Evolutionary conservation across 2,888 invertebrate genomes (phyloP).

Genomic region (Mimas tiliae): DNA sequence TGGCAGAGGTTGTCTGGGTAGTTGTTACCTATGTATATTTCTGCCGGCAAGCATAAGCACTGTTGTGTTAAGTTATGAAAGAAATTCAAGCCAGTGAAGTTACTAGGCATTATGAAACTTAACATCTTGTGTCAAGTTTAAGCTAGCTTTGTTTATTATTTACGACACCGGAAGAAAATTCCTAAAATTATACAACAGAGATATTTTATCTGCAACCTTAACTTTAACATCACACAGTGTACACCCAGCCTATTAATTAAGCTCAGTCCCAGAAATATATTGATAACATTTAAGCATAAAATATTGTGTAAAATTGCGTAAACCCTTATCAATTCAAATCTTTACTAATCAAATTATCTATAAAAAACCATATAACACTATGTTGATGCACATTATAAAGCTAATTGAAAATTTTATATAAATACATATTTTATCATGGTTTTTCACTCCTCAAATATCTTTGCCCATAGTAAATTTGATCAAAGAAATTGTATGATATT

Average conservation of each 20-base stretch:
- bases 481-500: too few relatives aligned
- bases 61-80: too few relatives aligned
- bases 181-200: not conserved
- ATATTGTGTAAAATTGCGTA: not conserved
- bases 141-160: too few relatives aligned
- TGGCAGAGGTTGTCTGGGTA: too few relatives aligned
- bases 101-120: too few relatives aligned
- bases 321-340: constrained; percentile 2
- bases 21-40: too few relatives aligned
- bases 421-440: not conserved
- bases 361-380: not conserved
- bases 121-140: too few relatives aligned
- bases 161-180: too few relatives aligned
- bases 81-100: too few relatives aligned
- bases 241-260: constrained; percentile 41
- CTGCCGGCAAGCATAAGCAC: too few relatives aligned
- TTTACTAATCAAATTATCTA: not conserved
- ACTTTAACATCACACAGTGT: constrained; percentile 43
- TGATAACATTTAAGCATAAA: constrained; percentile 14
- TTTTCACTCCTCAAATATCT: not conserved
- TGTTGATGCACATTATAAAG: not conserved
- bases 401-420: not conserved
- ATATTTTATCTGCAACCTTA: not conserved
- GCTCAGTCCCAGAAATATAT: constrained; percentile 49
- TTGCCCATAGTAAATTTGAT: too few relatives aligned